These are phyloP conservation scores for Pemphigus obesinymphae DNA, from an alignment of 1,140 invertebrate species.

Conservation along the genomic window DNA sequence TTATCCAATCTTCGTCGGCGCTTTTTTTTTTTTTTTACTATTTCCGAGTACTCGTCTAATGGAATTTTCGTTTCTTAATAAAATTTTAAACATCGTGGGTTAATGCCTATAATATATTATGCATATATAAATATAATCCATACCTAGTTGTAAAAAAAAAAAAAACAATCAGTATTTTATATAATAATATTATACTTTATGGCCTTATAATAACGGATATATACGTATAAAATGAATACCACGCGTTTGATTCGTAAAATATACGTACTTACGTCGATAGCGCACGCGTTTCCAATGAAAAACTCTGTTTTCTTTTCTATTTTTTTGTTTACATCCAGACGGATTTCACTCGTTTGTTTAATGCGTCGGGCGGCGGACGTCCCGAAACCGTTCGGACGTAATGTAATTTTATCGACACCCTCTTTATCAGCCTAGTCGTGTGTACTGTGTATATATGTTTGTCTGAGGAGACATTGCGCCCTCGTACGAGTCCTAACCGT, in stretches of 20 bases:
- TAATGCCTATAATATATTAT: not conserved
- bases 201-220: too few relatives aligned
- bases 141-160: too few relatives aligned
- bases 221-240: not conserved
- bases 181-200: too few relatives aligned
- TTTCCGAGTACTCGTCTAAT: not conserved
- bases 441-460: too few relatives aligned
- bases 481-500: not conserved
- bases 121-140: not conserved
- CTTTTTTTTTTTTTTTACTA: constrained; percentile 3
- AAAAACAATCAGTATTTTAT: too few relatives aligned
- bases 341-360: not conserved
- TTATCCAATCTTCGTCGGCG: not conserved
- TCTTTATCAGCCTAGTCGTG: not conserved
- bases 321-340: not conserved
- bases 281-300: not conserved
- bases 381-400: not conserved
- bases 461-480: too few relatives aligned
- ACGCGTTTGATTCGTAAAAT: not conserved
- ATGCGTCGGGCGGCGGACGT: not conserved
- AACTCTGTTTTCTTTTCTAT: too few relatives aligned
- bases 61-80: not conserved
- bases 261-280: not conserved
- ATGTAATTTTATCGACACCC: constrained; percentile 1
- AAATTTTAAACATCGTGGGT: not conserved